A percentile compares a stretch with the other conserved stretches of the same genome.
Evolutionary conservation across 2,113 vertebrate species (phyloP).

Genomic region (Addax nasomaculatus): DNA sequence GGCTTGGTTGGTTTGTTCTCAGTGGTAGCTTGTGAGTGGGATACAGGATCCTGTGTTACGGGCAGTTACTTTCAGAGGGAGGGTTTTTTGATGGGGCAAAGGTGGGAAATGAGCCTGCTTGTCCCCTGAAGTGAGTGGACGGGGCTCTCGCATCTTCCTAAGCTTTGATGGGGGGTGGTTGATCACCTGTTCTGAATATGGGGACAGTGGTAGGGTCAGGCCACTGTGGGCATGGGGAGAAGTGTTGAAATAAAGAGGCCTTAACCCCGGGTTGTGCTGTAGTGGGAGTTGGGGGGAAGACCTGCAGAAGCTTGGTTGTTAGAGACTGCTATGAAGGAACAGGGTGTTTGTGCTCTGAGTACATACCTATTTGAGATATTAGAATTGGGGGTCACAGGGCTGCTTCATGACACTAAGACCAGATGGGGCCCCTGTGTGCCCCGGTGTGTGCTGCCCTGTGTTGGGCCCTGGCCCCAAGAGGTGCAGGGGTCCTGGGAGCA

Average conservation of each 20-base stretch:
- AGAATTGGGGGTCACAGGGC: neutral
- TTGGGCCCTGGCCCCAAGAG: neutral
- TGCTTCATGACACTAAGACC: fast-evolving
- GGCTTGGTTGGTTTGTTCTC: neutral
- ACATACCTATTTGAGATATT: fast-evolving
- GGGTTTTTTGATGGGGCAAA: neutral
- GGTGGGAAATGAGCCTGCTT: fast-evolving
- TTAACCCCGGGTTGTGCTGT: neutral
- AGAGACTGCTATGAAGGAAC: neutral
- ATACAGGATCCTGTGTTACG: neutral
- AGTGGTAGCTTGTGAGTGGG: neutral
- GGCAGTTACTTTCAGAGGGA: neutral
- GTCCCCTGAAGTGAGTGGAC: fast-evolving
- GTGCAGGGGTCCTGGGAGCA: neutral
- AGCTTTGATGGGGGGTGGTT: neutral
- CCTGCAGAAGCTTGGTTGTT: too few relatives aligned
- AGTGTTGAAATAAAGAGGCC: fast-evolving
- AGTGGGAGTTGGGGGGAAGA: neutral
- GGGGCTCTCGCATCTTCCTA: neutral
- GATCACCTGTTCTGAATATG: too few relatives aligned
- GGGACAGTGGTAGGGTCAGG: neutral
- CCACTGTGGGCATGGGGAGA: neutral
- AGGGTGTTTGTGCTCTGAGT: neutral
- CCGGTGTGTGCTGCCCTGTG: neutral
- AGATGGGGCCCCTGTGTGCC: neutral